Base-by-base conservation (phyloP, 1,140 invertebrate species). In the Meloidogyne floridensis region DNA sequence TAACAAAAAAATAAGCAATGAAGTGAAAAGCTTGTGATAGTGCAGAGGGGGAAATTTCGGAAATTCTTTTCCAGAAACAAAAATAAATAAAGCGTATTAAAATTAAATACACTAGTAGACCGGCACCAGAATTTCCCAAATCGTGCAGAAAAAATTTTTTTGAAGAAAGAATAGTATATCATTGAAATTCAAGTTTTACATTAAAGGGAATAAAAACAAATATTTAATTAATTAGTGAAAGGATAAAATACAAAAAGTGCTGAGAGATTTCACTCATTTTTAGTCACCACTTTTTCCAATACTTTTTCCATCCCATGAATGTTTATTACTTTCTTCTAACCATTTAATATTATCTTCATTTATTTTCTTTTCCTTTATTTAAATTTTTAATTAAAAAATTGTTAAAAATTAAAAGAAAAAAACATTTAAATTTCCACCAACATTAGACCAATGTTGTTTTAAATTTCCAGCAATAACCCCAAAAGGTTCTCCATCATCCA, bases 401-500 rank as follows among this genome's bases (percentile, higher is more conserved):
- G 2, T 54, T 54, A 11, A 54, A 9, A 9, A 54, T 11, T 54
- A 54, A 54, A 11, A 10, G 8, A 10, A 0, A 13, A 54, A 54
- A 8, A 54, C 47, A 47, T 47, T 47, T 47, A 47, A 47, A 47
- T 54, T 13, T 10, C 8, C 11, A 54, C 8, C 8, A 54, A 5
- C 1, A 15, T 59, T 11, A 15, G 11, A 3, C 13, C 11, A 59
- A 3, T 65, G 15, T 65, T 65, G 59, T 65, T 65, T 65, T 7
- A 2, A n/a, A 65, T 65, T 65, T 47, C 47, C 47, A 47, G 47
- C 2, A 47, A 47, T 47, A 47, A 47, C 47, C 18, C 15, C 15
- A 65, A 65, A 65, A 65, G 59, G 59, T 65, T 65, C 59, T n/a
- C 59, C 59, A 65, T 65, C 59, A 65, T 65, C 59, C 15, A 65